Percentiles rank a stretch among this genome's conserved stretches.
Conservation (phyloP, 2,113 vertebrate species). For the Megaleporinus macrocephalus region DNA sequence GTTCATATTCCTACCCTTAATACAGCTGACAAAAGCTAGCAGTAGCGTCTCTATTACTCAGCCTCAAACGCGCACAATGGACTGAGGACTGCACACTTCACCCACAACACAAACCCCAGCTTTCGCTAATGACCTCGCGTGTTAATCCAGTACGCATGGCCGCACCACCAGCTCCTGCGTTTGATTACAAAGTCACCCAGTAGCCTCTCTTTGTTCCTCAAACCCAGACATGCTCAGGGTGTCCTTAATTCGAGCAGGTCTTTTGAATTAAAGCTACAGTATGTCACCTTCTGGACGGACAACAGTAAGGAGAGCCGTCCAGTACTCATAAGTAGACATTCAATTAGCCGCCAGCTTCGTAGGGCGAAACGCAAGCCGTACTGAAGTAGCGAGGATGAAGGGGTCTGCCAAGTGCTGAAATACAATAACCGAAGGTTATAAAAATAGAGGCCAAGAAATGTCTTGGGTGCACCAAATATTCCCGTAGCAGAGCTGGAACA, state of each 20-base stretch:
- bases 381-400: conserved; percentile 41
- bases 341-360: conserved; percentile 51
- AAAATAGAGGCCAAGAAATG: conserved; percentile 56
- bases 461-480: conserved; percentile 54
- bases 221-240: not conserved
- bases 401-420: conserved; percentile 47
- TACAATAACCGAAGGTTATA: conserved; percentile 58
- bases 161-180: not conserved
- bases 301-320: conserved; percentile 32
- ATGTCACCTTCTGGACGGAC: conserved; percentile 50
- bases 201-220: not conserved
- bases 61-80: not conserved
- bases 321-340: conserved; percentile 38
- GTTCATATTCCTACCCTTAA: too few relatives aligned
- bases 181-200: not conserved
- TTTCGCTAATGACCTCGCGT: conserved; percentile 3
- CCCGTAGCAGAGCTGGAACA: conserved; percentile 38
- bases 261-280: conserved; percentile 39
- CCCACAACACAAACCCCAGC: conserved; percentile 16
- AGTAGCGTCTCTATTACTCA: too few relatives aligned
- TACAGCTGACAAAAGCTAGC: too few relatives aligned
- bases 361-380: conserved; percentile 44
- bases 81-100: not conserved
- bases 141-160: not conserved
- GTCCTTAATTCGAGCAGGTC: conserved; percentile 27